Conservation (phyloP, 2,797 vertebrate genomes). For the Neomorphus geoffroyi region DNA sequence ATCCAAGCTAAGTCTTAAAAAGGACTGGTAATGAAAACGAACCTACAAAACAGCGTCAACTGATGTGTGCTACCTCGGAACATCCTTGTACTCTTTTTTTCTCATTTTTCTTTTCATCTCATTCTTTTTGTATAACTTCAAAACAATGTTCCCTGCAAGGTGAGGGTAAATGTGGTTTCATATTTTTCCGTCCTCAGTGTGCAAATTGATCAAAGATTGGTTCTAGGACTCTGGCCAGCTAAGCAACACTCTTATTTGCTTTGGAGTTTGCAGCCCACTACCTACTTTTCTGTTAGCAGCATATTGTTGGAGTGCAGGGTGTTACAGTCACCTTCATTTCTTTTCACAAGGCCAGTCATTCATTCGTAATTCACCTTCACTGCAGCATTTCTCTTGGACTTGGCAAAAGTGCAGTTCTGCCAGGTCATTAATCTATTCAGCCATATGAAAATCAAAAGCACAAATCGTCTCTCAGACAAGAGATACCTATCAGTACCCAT, state of each 20-base stretch:
- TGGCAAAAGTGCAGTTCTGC: not conserved
- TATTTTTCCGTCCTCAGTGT: not conserved
- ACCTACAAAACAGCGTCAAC: fast-evolving
- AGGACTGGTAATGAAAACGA: not conserved
- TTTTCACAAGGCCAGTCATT: not conserved
- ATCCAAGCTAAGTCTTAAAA: not conserved
- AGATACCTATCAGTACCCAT: not conserved
- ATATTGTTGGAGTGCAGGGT: not conserved
- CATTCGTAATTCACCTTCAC: not conserved
- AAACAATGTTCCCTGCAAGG: not conserved
- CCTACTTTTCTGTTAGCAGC: not conserved
- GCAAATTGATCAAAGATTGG: not conserved
- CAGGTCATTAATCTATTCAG: not conserved
- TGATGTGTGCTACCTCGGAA: not conserved
- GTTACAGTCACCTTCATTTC: not conserved
- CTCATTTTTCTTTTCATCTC: not conserved
- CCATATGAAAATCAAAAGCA: not conserved
- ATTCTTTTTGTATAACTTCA: not conserved
- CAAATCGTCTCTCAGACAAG: not conserved
- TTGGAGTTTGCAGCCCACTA: not conserved
- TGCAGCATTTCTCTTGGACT: not conserved
- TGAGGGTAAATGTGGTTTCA: not conserved
- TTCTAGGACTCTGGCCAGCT: too few relatives aligned
- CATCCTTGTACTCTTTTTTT: not conserved
- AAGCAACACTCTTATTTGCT: not conserved